Base-by-base conservation (phyloP, 2,888 invertebrate genomes). In the Fabriciana adippe region DNA sequence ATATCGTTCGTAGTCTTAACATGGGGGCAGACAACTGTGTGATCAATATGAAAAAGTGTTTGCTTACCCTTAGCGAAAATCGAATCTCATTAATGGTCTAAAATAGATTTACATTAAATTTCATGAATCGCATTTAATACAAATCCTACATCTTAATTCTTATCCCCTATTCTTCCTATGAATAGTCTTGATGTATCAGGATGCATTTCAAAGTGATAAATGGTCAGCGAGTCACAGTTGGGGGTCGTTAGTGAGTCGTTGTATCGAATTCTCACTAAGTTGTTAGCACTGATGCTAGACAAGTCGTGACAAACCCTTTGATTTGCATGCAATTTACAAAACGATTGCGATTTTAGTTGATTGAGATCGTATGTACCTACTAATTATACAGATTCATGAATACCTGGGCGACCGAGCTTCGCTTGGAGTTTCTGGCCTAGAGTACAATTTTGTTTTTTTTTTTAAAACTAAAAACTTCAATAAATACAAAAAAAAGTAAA, bases 141-240 rank as follows among this genome's bases (percentile, higher is more conserved):
- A 41, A 41, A 48, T 48, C 16, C 31, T 59, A 48, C 31, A 41
- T 16, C 8, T 55, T n/a, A 55, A 26, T 31, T 11, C 26, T 26
- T 48, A 21, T 8, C 2, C 8, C 11, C 6, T 48, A 59, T 59
- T 59, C 15, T 47, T 3, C 13, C 48, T 3, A 31, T 59, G 59
- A 59, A 59, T 48, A 26, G 59, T 59, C 11, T 26, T 48, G 59
- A 48, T 31, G 59, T 59, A 59, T 59, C 48, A 26, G 13, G 31
- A 26, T 26, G 48, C 48, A 48, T 59, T 61, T 61, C 54, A 18
- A 16, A 60, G 59, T 66, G 66, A 66, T 54, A 60, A 60, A 66
- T 66, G 26, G 53, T 60, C 48, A 31, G 53, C 31, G 53, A 31
- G 50, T 15, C 16, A n/a, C 11, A 55, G 61, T n/a, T 35, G 61